phyloP scores from a whole-genome alignment of 2,888 invertebrate species.

The Macroteleia sp. region DNA sequence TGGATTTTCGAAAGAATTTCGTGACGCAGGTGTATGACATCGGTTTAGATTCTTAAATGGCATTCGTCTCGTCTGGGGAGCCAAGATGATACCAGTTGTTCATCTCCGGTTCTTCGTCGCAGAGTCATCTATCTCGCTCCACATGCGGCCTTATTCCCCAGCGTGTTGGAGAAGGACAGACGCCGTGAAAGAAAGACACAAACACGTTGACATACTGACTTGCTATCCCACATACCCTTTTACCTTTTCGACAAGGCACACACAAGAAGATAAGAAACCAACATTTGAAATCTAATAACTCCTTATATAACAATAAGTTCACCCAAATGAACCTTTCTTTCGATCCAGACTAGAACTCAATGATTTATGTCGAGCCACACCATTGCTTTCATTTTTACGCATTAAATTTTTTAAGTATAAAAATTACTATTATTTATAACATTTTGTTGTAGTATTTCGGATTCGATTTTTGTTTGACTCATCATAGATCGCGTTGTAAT shows the following conservation, averaged over 20 bases:
- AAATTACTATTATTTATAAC: too few relatives aligned
- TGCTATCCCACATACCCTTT: conserved; percentile 84
- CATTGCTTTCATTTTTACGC: conserved; percentile 32
- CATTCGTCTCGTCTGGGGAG: conserved; percentile 45
- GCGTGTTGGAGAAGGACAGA: conserved; percentile 73
- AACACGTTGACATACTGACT: conserved; percentile 84
- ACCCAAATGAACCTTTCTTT: conserved; percentile 13
- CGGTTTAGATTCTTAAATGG: conserved; percentile 62
- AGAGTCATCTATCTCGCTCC: conserved; percentile 68
- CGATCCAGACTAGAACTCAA: background rate
- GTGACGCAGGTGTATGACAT: conserved; percentile 55
- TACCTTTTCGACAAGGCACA: conserved; percentile 75
- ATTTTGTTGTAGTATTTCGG: too few relatives aligned
- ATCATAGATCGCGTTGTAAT: too few relatives aligned
- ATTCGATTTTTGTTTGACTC: too few relatives aligned
- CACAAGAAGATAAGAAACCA: conserved; percentile 42
- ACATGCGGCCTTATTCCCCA: conserved; percentile 81
- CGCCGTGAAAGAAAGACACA: conserved; percentile 76
- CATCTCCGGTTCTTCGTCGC: conserved; percentile 50
- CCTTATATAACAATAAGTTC: conserved; percentile 49
- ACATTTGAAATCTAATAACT: conserved; percentile 45
- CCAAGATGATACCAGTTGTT: conserved; percentile 65
- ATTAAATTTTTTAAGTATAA: too few relatives aligned
- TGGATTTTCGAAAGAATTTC: conserved; percentile 59
- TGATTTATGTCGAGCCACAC: conserved; percentile 1